These are phyloP conservation scores for Protula sp. DNA, from an alignment of 2,888 invertebrate genomes.

Conservation along the genomic window DNA sequence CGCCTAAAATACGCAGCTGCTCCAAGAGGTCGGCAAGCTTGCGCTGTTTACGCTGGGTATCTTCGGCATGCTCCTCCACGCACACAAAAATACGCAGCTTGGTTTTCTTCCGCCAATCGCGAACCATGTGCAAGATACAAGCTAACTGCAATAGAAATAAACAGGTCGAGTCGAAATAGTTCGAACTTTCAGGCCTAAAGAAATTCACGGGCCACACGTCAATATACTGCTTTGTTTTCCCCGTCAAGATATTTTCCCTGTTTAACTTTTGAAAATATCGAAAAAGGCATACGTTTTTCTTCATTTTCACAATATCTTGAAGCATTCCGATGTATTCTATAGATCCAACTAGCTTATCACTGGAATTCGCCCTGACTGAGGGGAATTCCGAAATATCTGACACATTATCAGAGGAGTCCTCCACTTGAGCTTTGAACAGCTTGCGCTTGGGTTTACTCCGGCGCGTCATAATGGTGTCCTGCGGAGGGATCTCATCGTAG, in stretches of 20 bases:
- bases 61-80: constrained; percentile 32
- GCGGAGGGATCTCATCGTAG: constrained; percentile 69
- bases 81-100: constrained; percentile 83
- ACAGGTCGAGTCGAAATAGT: constrained; percentile 81
- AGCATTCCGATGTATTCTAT: constrained; percentile 79
- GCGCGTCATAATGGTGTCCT: constrained; percentile 56
- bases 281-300: constrained; percentile 90
- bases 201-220: constrained; percentile 98
- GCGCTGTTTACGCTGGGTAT: constrained; percentile 42
- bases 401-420: not conserved
- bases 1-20: constrained; percentile 79
- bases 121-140: constrained; percentile 84
- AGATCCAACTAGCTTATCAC: constrained; percentile 33
- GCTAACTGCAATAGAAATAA: constrained; percentile 95
- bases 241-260: constrained; percentile 71
- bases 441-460: not conserved
- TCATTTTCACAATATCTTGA: constrained; percentile 79
- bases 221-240: constrained; percentile 60
- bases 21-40: constrained; percentile 64
- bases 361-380: constrained; percentile 23
- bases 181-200: constrained; percentile 71
- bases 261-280: constrained; percentile 82
- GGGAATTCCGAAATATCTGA: constrained; percentile 8
- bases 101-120: constrained; percentile 62
- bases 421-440: not conserved